These are phyloP conservation scores for Lipophrys pholis DNA, from an alignment of 2,113 vertebrate species.

Conservation along the genomic window DNA sequence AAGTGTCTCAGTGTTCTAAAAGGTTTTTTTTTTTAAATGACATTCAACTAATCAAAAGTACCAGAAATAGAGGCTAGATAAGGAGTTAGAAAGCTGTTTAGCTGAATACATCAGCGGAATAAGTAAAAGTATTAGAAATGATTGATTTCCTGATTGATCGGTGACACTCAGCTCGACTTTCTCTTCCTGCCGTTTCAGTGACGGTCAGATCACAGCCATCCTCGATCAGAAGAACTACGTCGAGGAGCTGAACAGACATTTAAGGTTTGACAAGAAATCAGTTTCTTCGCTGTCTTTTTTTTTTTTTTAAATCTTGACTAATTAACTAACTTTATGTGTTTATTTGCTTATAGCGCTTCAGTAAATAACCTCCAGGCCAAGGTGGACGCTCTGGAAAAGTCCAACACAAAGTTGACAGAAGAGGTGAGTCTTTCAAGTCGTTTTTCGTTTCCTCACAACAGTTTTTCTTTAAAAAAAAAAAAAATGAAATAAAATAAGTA, in stretches of 20 bases:
- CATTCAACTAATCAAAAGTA: too few relatives aligned
- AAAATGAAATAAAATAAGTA: too few relatives aligned
- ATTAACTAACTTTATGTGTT: constrained; percentile 29
- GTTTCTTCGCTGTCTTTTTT: not conserved
- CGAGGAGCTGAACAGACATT: constrained; percentile 97
- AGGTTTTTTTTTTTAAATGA: too few relatives aligned
- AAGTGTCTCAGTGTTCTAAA: too few relatives aligned
- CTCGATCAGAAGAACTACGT: constrained; percentile 99
- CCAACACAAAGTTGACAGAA: constrained; percentile 97
- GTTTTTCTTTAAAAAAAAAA: not conserved
- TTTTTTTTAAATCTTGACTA: not conserved
- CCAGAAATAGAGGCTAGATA: too few relatives aligned
- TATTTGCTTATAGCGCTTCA: constrained; percentile 85
- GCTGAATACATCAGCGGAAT: too few relatives aligned
- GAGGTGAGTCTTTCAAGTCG: constrained; percentile 84
- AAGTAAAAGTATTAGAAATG: too few relatives aligned
- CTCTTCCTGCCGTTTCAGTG: constrained; percentile 70
- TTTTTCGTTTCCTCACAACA: not conserved
- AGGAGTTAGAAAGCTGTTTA: too few relatives aligned
- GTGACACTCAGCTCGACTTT: not conserved
- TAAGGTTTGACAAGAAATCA: constrained; percentile 84
- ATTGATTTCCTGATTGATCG: too few relatives aligned
- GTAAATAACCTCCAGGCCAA: constrained; percentile 98
- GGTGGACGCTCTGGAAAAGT: constrained; percentile 96
- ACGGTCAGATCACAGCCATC: constrained; percentile 98